phyloP scores from a whole-genome alignment of 2,113 vertebrate genomes.

The Malurus cyaneus region DNA sequence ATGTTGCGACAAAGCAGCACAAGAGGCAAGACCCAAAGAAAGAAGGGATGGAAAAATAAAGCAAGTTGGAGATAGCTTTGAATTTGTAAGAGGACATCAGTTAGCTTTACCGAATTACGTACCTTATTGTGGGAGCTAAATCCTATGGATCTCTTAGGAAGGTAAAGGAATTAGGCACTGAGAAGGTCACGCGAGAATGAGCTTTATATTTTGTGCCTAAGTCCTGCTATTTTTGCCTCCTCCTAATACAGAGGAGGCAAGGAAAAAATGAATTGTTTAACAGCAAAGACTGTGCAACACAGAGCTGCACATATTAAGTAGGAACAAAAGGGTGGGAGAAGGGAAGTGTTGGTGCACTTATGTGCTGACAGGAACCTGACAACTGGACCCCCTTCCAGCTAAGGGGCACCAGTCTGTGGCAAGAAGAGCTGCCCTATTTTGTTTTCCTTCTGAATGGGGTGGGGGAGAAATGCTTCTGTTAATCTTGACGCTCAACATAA shows the following conservation, averaged over 20 bases:
- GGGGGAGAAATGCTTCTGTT: background rate
- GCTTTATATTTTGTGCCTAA: conserved; percentile 61
- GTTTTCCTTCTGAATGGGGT: conserved; percentile 20
- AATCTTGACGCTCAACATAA: too few relatives aligned
- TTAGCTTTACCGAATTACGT: too few relatives aligned
- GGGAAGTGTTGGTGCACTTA: conserved; percentile 19
- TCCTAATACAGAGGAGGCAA: background rate
- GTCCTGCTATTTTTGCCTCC: conserved; percentile 47
- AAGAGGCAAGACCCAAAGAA: too few relatives aligned
- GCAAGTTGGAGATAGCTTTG: too few relatives aligned
- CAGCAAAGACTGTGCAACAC: conserved; percentile 44
- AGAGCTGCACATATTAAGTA: conserved; percentile 26
- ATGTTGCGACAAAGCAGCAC: too few relatives aligned
- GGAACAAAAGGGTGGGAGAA: conserved; percentile 54
- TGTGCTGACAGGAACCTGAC: conserved; percentile 45
- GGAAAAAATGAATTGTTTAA: conserved; percentile 59
- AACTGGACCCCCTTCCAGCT: conserved; percentile 40
- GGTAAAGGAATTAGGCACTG: conserved; percentile 63
- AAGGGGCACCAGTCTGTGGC: conserved; percentile 30
- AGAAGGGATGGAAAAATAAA: too few relatives aligned
- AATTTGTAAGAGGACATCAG: too few relatives aligned
- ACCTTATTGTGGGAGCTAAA: too few relatives aligned
- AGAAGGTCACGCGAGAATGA: too few relatives aligned
- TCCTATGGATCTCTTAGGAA: conserved; percentile 65
- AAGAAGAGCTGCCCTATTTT: conserved; percentile 42